phyloP scores from a whole-genome alignment of 1,140 invertebrate species.

The Pomacea maculata region DNA sequence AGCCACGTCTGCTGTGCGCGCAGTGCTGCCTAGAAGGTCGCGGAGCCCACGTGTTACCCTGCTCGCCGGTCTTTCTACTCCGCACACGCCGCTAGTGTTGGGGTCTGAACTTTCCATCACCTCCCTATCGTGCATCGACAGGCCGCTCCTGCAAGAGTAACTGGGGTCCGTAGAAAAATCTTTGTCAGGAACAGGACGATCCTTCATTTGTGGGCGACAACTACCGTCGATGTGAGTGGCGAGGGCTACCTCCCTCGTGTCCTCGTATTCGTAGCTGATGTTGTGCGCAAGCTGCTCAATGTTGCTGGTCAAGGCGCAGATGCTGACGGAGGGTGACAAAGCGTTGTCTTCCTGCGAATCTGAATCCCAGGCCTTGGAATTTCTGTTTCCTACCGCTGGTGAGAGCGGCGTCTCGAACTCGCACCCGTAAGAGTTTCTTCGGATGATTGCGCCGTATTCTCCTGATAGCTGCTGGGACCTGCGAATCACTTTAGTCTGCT shows the following conservation, averaged over 20 bases:
- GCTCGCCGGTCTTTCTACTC: too few species aligned
- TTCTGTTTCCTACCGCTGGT: not conserved
- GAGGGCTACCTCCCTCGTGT: conserved; percentile 33
- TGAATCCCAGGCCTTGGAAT: not conserved
- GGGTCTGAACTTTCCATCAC: too few species aligned
- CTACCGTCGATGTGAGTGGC: not conserved
- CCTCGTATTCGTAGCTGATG: conserved; percentile 46
- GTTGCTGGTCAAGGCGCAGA: conserved; percentile 26
- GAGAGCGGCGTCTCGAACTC: not conserved
- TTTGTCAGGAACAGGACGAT: too few species aligned
- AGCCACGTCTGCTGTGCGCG: conserved; percentile 14
- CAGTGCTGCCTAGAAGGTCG: conserved; percentile 28
- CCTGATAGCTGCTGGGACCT: too few species aligned
- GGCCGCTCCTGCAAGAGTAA: too few species aligned
- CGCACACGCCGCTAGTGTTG: too few species aligned
- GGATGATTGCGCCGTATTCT: too few species aligned
- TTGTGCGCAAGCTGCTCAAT: conserved; percentile 34
- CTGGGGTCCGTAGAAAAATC: too few species aligned
- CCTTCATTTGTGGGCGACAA: too few species aligned
- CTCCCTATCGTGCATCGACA: too few species aligned
- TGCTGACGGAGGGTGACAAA: conserved; percentile 22
- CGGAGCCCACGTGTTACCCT: conserved; percentile 28
- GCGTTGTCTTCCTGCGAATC: conserved; percentile 16
- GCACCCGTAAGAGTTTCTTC: too few species aligned
- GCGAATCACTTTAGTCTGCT: too few species aligned